Evolutionary conservation across 2,888 invertebrate species (phyloP).

Genomic region (Germaria angustata): DNA sequence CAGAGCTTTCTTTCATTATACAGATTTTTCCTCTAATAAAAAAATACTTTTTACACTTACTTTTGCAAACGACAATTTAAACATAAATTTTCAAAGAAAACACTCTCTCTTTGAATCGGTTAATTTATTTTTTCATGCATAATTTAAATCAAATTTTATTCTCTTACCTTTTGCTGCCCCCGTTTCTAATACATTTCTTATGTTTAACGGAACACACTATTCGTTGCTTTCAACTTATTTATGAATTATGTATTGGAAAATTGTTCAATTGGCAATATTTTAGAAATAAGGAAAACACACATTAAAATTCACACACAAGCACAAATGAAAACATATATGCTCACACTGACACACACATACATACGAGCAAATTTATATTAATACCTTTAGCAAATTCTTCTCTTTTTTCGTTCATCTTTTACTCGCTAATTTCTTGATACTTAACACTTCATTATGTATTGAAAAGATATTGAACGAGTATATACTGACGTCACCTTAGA

Average conservation of each 20-base stretch:
- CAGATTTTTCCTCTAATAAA: neutral
- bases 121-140: neutral
- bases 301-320: neutral
- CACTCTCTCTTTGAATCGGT: neutral
- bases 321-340: neutral
- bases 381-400: neutral
- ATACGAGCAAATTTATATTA: neutral
- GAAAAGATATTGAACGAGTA: neutral
- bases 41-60: neutral
- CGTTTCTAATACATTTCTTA: neutral
- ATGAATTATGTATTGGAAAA: neutral
- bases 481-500: too few relatives aligned
- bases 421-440: conserved; percentile 24
- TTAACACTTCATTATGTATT: conserved; percentile 52
- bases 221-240: too few relatives aligned
- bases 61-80: neutral
- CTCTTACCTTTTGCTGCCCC: neutral
- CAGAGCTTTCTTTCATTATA: neutral
- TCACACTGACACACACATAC: neutral
- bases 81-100: neutral
- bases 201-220: too few relatives aligned
- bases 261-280: conserved; percentile 45
- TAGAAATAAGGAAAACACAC: neutral
- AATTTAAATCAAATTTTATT: neutral
- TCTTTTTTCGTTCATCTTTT: neutral